Evolutionary conservation across 1,140 invertebrate species (phyloP), one percentile per base, ranked within the genome.

Genomic region (Bombus difficillimus): DNA sequence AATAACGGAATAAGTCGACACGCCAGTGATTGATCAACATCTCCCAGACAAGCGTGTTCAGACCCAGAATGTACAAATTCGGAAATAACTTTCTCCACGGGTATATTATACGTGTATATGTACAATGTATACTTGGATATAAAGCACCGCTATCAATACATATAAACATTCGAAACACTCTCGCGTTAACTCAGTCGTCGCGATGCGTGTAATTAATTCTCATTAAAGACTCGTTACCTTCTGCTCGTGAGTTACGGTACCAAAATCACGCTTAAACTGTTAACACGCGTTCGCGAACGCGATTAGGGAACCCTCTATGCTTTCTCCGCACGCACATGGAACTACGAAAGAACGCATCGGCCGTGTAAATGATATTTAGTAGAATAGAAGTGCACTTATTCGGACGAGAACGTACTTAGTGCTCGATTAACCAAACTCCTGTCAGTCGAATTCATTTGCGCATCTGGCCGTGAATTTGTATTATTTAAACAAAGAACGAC

Each of bases 331-430:
- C 66, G 72, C 47, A 59, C 15, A n/a, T 5, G n/a, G 59, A 47
- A 37, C 57, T 34, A 22, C 28, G 13, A 64, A 34, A 32, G 39
- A 71, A n/a, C 32, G n/a, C 22, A 66, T 34, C 8, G 1, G 28
- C 18, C 13, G 43, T 13, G 59, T 25, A 41, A 62, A 41, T 57
- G 75, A 85, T 86, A 85, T 83, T 66, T 53, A 53, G 47, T 22
- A 75, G 53, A 5, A 62, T 28, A n/a, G 28, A n/a, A 62, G 1
- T 5, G 1, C 12, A 12, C 12, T n/a, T 13, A n/a, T 13, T 62
- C 59, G 12, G 12, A 62, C 28, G 28, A 62, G 28, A 12, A n/a
- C 0, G 10, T 62, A 62, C 1, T n/a, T 4, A n/a, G 18, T 8
- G 47, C 47, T 22, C 47, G 18, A 53, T 53, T 22, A 53, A 53